Percentiles rank a stretch among this genome's conserved stretches.
Conservation (phyloP, 2,113 vertebrate species). For the Hippocampus mohnikei region DNA sequence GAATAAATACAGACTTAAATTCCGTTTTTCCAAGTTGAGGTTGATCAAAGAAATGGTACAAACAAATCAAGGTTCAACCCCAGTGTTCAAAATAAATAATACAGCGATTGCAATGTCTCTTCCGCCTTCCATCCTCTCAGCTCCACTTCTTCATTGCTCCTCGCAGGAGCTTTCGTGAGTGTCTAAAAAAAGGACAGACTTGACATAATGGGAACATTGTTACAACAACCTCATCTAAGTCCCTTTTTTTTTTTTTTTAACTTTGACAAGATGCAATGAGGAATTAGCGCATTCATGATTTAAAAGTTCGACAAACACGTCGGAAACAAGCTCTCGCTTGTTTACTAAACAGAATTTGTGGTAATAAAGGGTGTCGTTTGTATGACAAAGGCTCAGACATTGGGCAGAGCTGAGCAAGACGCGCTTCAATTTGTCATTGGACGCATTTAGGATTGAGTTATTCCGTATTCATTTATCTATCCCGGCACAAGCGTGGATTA, state of each 20-base stretch:
- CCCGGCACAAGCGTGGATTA: slow-evolving; percentile 4
- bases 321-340: not conserved
- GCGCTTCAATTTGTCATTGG: not conserved
- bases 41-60: slow-evolving; percentile 27
- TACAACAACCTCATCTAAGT: slow-evolving; percentile 28
- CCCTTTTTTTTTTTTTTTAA: slow-evolving; percentile 5
- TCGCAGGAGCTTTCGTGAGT: slow-evolving; percentile 31
- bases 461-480: slow-evolving; percentile 17
- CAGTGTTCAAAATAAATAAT: slow-evolving; percentile 32
- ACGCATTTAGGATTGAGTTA: slow-evolving; percentile 22
- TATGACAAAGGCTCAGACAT: not conserved
- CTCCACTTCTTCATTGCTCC: slow-evolving; percentile 37
- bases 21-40: slow-evolving; percentile 7
- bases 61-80: slow-evolving; percentile 33
- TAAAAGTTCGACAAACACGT: not conserved
- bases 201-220: slow-evolving; percentile 51
- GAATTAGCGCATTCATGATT: slow-evolving; percentile 1
- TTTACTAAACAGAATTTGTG: not conserved
- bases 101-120: slow-evolving; percentile 1
- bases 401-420: not conserved
- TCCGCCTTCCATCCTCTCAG: not conserved
- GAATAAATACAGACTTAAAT: not conserved
- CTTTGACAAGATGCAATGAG: not conserved
- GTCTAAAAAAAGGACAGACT: slow-evolving; percentile 44
- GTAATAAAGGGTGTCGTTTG: not conserved